A percentile compares a stretch with the other conserved stretches of the same genome.
Conservation (phyloP, 2,888 invertebrate genomes). For the Scrobipalpa costella region DNA sequence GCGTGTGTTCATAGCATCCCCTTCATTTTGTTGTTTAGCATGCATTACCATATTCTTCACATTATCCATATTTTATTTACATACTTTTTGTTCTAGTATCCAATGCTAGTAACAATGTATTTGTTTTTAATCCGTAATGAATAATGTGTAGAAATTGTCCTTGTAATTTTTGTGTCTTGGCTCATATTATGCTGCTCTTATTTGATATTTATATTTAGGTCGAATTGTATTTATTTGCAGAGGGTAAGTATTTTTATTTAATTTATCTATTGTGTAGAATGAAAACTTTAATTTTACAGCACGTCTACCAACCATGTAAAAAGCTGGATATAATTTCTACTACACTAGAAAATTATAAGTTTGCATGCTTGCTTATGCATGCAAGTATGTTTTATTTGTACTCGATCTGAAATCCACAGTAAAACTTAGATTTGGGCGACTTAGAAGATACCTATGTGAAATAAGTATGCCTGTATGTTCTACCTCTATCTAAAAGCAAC, state of each 20-base stretch:
- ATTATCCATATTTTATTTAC: not conserved
- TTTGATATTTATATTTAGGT: not conserved
- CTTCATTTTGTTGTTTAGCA: not conserved
- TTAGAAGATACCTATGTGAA: not conserved
- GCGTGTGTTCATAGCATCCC: slow-evolving; percentile 72
- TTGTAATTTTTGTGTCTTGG: not conserved
- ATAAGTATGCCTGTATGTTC: no score
- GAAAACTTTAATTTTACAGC: not conserved
- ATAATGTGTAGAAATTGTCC: not conserved
- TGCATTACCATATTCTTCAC: not conserved
- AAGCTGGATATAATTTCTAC: not conserved
- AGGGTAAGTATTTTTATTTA: slow-evolving; percentile 13
- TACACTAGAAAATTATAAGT: no score
- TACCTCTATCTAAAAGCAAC: no score
- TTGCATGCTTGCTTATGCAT: not conserved
- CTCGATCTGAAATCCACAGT: not conserved
- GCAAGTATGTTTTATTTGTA: not conserved
- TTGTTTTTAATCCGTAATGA: not conserved
- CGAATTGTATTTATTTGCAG: not conserved
- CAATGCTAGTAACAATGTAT: not conserved
- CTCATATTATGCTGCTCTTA: not conserved
- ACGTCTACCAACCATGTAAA: not conserved
- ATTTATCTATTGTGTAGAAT: not conserved
- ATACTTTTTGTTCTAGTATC: not conserved
- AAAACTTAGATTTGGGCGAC: not conserved